Evolutionary conservation across 2,888 invertebrate genomes (phyloP).

Genomic region (Heliconius charithonia): DNA sequence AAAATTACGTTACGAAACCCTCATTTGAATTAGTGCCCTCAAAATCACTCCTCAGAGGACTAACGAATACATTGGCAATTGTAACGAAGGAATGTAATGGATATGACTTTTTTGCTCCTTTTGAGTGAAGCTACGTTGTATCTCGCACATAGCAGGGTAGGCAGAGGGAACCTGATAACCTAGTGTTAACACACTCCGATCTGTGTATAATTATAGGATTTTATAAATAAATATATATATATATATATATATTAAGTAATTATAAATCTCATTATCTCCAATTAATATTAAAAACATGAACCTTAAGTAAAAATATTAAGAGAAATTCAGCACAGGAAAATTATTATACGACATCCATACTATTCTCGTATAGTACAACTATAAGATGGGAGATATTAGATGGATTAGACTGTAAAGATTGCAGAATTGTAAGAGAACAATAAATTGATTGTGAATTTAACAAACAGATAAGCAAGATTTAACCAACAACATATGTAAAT

Average conservation of each 20-base stretch:
- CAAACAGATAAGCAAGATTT: background rate
- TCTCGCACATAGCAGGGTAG: no score
- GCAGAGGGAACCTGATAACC: no score
- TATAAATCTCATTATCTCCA: no score
- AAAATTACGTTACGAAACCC: constrained; percentile 66
- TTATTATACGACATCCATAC: background rate
- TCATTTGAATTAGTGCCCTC: constrained; percentile 61
- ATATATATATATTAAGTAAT: no score
- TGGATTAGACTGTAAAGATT: background rate
- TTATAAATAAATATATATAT: no score
- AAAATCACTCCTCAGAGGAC: constrained; percentile 56
- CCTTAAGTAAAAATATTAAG: background rate
- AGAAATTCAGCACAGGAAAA: background rate
- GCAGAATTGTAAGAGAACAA: constrained; percentile 1
- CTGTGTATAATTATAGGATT: no score
- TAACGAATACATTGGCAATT: constrained; percentile 49
- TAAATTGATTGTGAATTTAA: background rate
- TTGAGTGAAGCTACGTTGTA: no score
- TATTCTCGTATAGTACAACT: background rate
- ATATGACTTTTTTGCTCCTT: constrained; percentile 33
- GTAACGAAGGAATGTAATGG: constrained; percentile 43
- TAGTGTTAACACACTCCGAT: no score
- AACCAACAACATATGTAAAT: background rate
- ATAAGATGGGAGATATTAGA: background rate
- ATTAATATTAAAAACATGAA: background rate